These are phyloP conservation scores for Drosophila meridionalis DNA, from an alignment of 2,888 invertebrate species.

Conservation along the genomic window DNA sequence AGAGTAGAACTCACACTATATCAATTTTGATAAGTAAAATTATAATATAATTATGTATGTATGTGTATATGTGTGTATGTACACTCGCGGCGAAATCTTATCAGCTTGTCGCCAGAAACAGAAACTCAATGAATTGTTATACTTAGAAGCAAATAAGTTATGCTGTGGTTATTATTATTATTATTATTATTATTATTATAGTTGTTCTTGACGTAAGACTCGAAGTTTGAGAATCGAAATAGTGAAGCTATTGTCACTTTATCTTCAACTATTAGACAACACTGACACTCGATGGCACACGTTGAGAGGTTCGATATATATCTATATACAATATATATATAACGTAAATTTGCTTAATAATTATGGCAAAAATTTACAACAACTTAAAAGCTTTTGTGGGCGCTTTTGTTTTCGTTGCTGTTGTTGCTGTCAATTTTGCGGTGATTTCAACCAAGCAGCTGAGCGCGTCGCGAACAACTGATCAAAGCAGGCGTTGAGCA, in stretches of 20 bases:
- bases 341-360: slow-evolving; percentile 38
- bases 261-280: slow-evolving; percentile 22
- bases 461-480: slow-evolving; percentile 73
- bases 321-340: not conserved
- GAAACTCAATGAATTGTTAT: slow-evolving; percentile 45
- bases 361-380: slow-evolving; percentile 76
- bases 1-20: slow-evolving; percentile 53
- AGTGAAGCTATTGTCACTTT: slow-evolving; percentile 5
- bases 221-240: slow-evolving; percentile 38
- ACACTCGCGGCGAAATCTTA: slow-evolving; percentile 62
- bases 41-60: slow-evolving; percentile 25
- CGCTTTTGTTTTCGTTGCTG: slow-evolving; percentile 14
- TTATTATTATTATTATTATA: slow-evolving; percentile 4
- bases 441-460: slow-evolving; percentile 70
- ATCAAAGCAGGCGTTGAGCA: slow-evolving; percentile 55
- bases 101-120: slow-evolving; percentile 52
- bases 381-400: slow-evolving; percentile 46
- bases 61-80: not conserved
- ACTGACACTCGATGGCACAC: slow-evolving; percentile 52
- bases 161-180: slow-evolving; percentile 10
- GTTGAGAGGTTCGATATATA: slow-evolving; percentile 21
- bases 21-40: slow-evolving; percentile 64
- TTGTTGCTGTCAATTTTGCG: slow-evolving; percentile 77
- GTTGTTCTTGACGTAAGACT: slow-evolving; percentile 53
- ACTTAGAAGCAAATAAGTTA: slow-evolving; percentile 16